A percentile compares a stretch with the other conserved stretches of the same genome.
phyloP scores from a whole-genome alignment of 2,888 invertebrate genomes.

The Hypomecis atomaria region DNA sequence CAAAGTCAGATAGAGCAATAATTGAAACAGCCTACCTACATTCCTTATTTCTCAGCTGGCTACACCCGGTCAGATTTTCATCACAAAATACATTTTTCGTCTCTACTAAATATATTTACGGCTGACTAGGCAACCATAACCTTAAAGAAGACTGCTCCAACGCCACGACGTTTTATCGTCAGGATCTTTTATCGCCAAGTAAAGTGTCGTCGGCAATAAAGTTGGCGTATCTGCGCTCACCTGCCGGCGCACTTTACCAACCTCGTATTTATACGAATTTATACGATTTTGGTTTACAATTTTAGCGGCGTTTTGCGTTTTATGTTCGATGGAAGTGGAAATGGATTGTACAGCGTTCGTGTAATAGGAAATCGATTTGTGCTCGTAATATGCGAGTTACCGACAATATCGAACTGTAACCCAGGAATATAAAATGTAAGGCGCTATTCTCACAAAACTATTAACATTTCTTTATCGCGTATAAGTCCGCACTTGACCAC shows the following conservation, averaged over 20 bases:
- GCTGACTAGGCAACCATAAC: constrained; percentile 34
- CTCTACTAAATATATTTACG: constrained; percentile 26
- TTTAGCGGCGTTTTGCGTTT: constrained; percentile 25
- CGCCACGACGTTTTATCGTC: constrained; percentile 36
- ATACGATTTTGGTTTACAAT: constrained; percentile 30
- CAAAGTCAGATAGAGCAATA: not conserved
- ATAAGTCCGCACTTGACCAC: no score
- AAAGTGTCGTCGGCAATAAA: constrained; percentile 46
- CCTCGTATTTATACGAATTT: constrained; percentile 25
- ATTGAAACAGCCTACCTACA: not conserved
- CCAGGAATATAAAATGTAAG: not conserved
- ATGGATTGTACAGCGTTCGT: constrained; percentile 19
- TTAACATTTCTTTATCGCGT: no score
- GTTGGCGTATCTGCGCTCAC: constrained; percentile 26
- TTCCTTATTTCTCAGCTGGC: constrained; percentile 5
- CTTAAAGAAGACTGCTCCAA: constrained; percentile 22
- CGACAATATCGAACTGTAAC: not conserved
- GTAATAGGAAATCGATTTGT: constrained; percentile 17
- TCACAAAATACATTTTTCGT: constrained; percentile 26
- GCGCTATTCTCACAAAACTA: not conserved
- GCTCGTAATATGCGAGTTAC: constrained; percentile 7
- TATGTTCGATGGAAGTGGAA: constrained; percentile 19
- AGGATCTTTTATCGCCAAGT: constrained; percentile 40
- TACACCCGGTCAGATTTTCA: constrained; percentile 17
- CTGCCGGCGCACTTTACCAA: constrained; percentile 18